A percentile compares a stretch with the other conserved stretches of the same genome.
phyloP scores from a whole-genome alignment of 1,140 invertebrate species.

The Drosophila virilis region DNA sequence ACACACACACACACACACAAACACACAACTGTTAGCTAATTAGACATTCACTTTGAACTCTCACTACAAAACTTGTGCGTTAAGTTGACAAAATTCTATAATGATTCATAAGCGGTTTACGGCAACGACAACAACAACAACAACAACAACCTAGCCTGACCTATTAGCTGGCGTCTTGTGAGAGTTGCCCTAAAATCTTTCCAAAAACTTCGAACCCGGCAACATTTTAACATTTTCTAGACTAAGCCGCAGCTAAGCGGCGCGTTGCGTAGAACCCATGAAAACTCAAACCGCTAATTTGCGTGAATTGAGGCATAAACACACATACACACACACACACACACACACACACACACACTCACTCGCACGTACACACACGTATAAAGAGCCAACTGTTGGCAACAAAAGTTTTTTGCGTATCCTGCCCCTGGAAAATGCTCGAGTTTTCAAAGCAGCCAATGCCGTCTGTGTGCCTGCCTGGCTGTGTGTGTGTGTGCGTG shows the following conservation, averaged over 20 bases:
- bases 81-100: slow-evolving; percentile 74
- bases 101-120: slow-evolving; percentile 80
- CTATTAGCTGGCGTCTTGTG: slow-evolving; percentile 55
- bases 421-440: slow-evolving; percentile 3
- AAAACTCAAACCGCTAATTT: slow-evolving; percentile 70
- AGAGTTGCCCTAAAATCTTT: slow-evolving; percentile 63
- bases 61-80: slow-evolving; percentile 52
- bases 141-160: slow-evolving; percentile 2
- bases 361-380: not conserved
- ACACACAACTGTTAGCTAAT: slow-evolving; percentile 49
- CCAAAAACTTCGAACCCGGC: too few relatives aligned
- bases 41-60: slow-evolving; percentile 81
- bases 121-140: slow-evolving; percentile 22
- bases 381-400: slow-evolving; percentile 20
- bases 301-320: slow-evolving; percentile 64
- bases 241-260: slow-evolving; percentile 7
- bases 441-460: slow-evolving; percentile 13
- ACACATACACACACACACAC: slow-evolving; percentile 33
- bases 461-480: slow-evolving; percentile 2
- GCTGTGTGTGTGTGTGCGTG: not conserved
- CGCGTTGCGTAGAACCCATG: slow-evolving; percentile 27
- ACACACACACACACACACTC: not conserved
- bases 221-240: too few relatives aligned
- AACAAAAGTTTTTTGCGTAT: slow-evolving; percentile 58
- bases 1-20: too few relatives aligned